phyloP scores from a whole-genome alignment of 2,113 vertebrate species.

The Stegastes partitus region DNA sequence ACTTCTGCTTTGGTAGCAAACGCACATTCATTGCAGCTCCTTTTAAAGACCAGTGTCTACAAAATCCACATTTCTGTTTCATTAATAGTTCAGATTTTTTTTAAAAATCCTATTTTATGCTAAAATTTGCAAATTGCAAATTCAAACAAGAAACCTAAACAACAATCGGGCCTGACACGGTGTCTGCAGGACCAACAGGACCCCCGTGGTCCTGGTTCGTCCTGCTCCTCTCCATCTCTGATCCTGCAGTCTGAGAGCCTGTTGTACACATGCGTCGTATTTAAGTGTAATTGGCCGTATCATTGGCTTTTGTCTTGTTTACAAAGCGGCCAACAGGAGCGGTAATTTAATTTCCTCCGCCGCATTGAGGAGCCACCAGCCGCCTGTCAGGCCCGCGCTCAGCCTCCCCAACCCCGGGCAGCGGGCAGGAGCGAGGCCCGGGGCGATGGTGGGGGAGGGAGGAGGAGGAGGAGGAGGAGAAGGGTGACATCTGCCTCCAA shows the following conservation, averaged over 20 bases:
- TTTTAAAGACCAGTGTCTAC: too few relatives aligned
- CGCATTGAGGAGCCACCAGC: conserved; percentile 83
- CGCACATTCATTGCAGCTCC: too few relatives aligned
- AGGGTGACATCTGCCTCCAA: conserved; percentile 70
- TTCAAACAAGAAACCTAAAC: background rate
- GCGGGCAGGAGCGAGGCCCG: conserved; percentile 61
- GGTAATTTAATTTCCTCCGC: conserved; percentile 87
- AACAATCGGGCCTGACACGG: background rate
- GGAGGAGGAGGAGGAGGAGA: background rate
- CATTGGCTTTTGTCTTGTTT: conserved; percentile 89
- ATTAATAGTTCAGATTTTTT: too few relatives aligned
- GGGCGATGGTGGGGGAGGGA: conserved; percentile 48
- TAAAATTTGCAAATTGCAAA: background rate
- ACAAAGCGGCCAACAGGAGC: conserved; percentile 84
- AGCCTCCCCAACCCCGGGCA: conserved; percentile 66
- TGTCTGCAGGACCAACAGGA: background rate
- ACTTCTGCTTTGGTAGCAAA: background rate
- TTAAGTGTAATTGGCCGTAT: conserved; percentile 86
- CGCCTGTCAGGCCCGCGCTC: conserved; percentile 76
- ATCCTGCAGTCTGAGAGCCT: conserved; percentile 18
- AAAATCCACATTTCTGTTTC: too few relatives aligned
- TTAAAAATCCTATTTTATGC: too few relatives aligned
- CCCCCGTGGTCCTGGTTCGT: background rate
- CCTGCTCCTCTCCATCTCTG: background rate
- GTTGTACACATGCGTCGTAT: conserved; percentile 70